phyloP scores from a whole-genome alignment of 2,113 vertebrate species.

The Cercocebus atys region DNA sequence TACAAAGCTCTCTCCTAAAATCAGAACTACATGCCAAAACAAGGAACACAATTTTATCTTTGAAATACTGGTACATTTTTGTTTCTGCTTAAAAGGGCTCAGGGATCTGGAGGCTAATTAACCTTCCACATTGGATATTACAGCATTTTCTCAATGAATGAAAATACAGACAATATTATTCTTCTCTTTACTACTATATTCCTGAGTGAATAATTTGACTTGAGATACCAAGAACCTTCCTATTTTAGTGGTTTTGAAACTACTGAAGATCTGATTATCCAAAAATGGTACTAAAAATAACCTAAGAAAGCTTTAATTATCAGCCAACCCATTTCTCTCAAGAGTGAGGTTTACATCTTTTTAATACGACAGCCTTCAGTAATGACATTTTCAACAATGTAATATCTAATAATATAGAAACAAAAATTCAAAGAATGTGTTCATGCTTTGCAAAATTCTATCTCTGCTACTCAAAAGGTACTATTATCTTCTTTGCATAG shows the following conservation, averaged over 20 bases:
- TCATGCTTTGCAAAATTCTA: neutral
- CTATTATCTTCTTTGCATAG: neutral
- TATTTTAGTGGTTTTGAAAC: neutral
- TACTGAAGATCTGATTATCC: neutral
- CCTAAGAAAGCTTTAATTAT: neutral
- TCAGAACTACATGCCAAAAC: neutral
- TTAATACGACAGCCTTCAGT: neutral
- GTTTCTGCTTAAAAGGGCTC: conserved; percentile 12
- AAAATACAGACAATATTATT: conserved; percentile 12
- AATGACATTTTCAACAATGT: neutral
- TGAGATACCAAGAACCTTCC: neutral
- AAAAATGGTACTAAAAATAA: neutral
- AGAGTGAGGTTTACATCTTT: neutral
- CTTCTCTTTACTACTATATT: neutral
- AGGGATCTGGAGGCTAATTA: neutral
- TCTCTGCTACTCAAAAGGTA: neutral
- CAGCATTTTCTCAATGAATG: conserved; percentile 19
- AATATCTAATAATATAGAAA: neutral
- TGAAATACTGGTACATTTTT: neutral
- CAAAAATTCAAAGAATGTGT: conserved; percentile 21
- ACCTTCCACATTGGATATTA: neutral
- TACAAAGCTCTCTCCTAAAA: neutral
- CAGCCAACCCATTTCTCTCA: neutral
- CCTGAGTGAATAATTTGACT: neutral
- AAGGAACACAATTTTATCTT: conserved; percentile 13